phyloP scores from a whole-genome alignment of 2,888 invertebrate species.

The Xanthorhoe designata region DNA sequence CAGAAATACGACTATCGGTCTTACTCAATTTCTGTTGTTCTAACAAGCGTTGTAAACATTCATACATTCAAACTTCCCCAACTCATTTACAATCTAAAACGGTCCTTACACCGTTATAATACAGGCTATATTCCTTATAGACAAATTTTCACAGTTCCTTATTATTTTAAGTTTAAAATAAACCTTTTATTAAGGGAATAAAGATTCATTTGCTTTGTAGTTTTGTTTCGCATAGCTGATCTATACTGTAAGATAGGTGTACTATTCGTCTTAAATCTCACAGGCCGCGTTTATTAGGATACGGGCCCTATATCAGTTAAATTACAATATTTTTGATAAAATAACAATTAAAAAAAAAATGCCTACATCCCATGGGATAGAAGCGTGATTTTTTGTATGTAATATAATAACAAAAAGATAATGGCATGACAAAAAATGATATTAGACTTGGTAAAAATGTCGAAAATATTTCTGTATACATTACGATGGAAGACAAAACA shows the following conservation, averaged over 20 bases:
- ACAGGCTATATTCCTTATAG: background rate
- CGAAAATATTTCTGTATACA: too few relatives aligned
- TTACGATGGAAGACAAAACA: too few relatives aligned
- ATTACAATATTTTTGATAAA: background rate
- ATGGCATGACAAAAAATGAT: too few relatives aligned
- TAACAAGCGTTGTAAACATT: constrained; percentile 35
- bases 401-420: too few relatives aligned
- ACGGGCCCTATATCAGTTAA: constrained; percentile 25
- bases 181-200: constrained; percentile 8
- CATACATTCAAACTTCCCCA: constrained; percentile 10
- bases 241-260: constrained; percentile 51
- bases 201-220: constrained; percentile 19
- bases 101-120: background rate
- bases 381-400: too few relatives aligned
- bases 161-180: background rate
- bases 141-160: background rate
- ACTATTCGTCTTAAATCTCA: constrained; percentile 56
- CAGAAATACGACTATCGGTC: constrained; percentile 12
- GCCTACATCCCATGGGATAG: too few relatives aligned
- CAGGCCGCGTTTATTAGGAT: constrained; percentile 52
- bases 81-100: background rate
- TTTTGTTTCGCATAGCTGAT: constrained; percentile 37
- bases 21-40: constrained; percentile 33
- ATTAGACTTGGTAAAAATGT: too few relatives aligned
- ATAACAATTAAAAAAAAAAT: too few relatives aligned